Conservation (phyloP, 2,113 vertebrate species). For the Trichechus manatus region DNA sequence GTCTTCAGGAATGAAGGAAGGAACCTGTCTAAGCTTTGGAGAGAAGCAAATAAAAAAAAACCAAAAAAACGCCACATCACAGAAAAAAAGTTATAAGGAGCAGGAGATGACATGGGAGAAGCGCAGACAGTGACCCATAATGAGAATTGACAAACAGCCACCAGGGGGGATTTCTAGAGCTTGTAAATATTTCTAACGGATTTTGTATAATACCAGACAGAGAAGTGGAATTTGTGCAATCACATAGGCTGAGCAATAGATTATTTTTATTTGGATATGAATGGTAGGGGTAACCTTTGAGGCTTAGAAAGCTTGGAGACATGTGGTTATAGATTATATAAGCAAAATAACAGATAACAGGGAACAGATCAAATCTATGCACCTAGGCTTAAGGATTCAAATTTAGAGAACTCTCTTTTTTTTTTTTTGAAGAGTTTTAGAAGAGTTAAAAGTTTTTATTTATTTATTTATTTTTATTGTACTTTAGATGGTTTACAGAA, state of each 20-base stretch:
- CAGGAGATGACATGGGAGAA: neutral
- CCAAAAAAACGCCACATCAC: too few relatives aligned
- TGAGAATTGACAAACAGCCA: neutral
- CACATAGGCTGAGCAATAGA: neutral
- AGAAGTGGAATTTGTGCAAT: constrained; percentile 3
- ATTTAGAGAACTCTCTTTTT: neutral
- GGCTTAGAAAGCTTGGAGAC: neutral
- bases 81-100: neutral
- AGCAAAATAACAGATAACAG: neutral
- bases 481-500: too few relatives aligned
- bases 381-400: neutral
- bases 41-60: neutral
- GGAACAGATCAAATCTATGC: neutral
- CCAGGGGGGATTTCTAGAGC: neutral
- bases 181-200: neutral
- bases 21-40: neutral
- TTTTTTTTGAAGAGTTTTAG: too few relatives aligned
- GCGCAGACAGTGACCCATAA: too few relatives aligned
- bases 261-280: neutral
- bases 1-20: neutral
- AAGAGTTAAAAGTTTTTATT: too few relatives aligned
- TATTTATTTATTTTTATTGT: too few relatives aligned
- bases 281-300: neutral
- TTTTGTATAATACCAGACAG: neutral
- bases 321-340: neutral